Conservation (phyloP, 2,888 invertebrate species). For the Polymixis lichenea region DNA sequence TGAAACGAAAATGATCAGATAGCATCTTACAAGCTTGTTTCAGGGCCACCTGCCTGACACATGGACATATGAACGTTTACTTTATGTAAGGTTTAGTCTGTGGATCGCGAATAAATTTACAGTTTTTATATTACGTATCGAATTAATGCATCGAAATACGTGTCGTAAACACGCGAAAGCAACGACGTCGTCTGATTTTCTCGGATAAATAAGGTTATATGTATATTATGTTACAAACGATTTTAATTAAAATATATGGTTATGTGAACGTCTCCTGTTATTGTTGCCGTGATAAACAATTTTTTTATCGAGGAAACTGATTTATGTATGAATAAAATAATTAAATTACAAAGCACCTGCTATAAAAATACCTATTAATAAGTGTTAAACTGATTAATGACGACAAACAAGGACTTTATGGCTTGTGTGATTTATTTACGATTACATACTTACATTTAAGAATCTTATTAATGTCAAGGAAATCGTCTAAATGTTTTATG, state of each 20-base stretch:
- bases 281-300: slow-evolving; percentile 27
- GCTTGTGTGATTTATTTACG: slow-evolving; percentile 8
- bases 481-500: not conserved
- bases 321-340: slow-evolving; percentile 30
- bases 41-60: slow-evolving; percentile 85
- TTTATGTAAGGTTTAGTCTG: slow-evolving; percentile 82
- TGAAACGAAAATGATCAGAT: slow-evolving; percentile 80
- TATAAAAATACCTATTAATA: not conserved
- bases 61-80: slow-evolving; percentile 79
- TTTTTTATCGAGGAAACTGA: slow-evolving; percentile 25
- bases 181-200: slow-evolving; percentile 72
- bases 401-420: slow-evolving; percentile 18
- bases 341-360: slow-evolving; percentile 7
- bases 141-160: slow-evolving; percentile 78
- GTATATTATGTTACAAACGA: slow-evolving; percentile 58
- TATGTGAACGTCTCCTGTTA: slow-evolving; percentile 65
- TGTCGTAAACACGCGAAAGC: slow-evolving; percentile 72
- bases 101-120: slow-evolving; percentile 82
- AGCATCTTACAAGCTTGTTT: slow-evolving; percentile 76
- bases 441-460: not conserved
- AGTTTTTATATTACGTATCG: slow-evolving; percentile 84
- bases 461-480: slow-evolving; percentile 10
- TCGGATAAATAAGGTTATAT: slow-evolving; percentile 70
- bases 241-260: slow-evolving; percentile 69
- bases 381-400: slow-evolving; percentile 33